These are phyloP conservation scores for Cryptoblepharus egeriae DNA, from an alignment of 2,797 vertebrate genomes.

Conservation along the genomic window DNA sequence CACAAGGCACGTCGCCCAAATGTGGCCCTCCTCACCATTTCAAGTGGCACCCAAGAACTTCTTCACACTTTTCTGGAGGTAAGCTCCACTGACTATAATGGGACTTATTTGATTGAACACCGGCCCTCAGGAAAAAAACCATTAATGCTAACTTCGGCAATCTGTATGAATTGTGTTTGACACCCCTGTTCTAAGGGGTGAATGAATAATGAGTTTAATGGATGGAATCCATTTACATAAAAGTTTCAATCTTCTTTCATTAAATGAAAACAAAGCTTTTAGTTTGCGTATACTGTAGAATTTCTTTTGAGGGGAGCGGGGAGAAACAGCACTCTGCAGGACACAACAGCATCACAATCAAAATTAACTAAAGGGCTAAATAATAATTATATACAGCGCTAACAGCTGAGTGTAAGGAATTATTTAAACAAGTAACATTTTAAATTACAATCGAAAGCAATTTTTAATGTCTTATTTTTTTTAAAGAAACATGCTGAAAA, in stretches of 20 bases:
- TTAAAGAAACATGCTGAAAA: background rate
- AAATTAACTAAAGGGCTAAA: slow-evolving; percentile 28
- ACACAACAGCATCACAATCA: slow-evolving; percentile 45
- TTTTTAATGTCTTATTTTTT: slow-evolving; percentile 4
- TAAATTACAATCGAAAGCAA: slow-evolving; percentile 24
- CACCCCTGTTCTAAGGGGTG: no score
- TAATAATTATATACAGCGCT: slow-evolving; percentile 41
- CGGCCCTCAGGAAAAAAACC: no score
- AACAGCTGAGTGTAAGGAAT: slow-evolving; percentile 22
- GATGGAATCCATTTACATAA: slow-evolving; percentile 53
- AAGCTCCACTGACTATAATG: no score
- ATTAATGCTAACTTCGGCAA: no score
- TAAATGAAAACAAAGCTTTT: slow-evolving; percentile 45
- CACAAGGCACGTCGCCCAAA: no score
- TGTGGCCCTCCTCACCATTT: no score
- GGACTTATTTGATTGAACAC: no score
- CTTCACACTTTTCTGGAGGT: no score
- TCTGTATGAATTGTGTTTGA: no score
- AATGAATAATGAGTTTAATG: slow-evolving; percentile 53
- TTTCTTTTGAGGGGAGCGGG: background rate
- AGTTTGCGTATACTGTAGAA: slow-evolving; percentile 19
- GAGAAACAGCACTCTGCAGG: background rate
- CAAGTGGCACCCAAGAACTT: no score
- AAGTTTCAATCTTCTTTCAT: slow-evolving; percentile 40
- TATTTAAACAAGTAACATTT: slow-evolving; percentile 27